Conservation (phyloP, 1,140 invertebrate species). For the Drosophila pachea region DNA sequence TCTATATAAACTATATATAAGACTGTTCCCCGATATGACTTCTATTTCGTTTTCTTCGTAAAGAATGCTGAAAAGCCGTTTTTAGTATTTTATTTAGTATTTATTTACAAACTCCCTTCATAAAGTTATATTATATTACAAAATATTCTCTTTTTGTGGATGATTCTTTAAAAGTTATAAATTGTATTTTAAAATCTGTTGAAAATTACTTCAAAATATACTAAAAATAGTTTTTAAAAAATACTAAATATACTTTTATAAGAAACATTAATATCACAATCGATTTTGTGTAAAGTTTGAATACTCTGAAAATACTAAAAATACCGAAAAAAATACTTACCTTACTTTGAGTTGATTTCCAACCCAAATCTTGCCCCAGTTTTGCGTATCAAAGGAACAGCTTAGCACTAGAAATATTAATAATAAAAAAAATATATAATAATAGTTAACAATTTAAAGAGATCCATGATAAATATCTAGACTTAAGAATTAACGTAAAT, state of each 20-base stretch:
- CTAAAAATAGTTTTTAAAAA: too few relatives aligned
- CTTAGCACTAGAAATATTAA: slow-evolving; percentile 44
- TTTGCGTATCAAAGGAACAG: slow-evolving; percentile 38
- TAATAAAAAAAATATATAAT: neutral
- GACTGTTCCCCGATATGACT: neutral
- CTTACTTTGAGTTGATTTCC: too few relatives aligned
- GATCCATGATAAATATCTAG: slow-evolving; percentile 5
- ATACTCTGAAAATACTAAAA: neutral
- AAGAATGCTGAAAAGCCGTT: neutral
- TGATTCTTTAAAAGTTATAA: too few relatives aligned
- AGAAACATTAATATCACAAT: too few relatives aligned
- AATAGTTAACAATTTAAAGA: neutral
- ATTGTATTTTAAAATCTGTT: too few relatives aligned
- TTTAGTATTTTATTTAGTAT: neutral
- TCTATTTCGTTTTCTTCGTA: neutral
- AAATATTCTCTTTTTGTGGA: too few relatives aligned
- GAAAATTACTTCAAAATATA: too few relatives aligned
- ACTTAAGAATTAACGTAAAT: slow-evolving; percentile 1
- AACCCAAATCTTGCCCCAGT: slow-evolving; percentile 32
- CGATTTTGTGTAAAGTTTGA: too few relatives aligned
- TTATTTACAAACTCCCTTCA: too few relatives aligned
- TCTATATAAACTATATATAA: neutral
- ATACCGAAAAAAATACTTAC: neutral
- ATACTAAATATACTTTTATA: too few relatives aligned
- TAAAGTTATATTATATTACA: too few relatives aligned